Evolutionary conservation across 2,113 vertebrate species (phyloP).

Genomic region (Osmerus mordax): DNA sequence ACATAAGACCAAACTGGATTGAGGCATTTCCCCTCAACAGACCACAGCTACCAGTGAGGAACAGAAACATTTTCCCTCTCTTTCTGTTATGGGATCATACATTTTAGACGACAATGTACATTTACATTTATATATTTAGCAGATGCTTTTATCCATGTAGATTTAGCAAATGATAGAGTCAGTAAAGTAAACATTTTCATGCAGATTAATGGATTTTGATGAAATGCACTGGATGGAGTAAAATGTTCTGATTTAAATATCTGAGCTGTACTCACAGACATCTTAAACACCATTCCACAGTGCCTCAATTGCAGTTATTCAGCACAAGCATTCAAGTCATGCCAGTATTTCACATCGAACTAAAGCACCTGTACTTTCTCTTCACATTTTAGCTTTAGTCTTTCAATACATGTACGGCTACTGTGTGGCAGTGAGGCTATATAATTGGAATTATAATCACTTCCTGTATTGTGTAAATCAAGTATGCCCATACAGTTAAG

Average conservation of each 20-base stretch:
- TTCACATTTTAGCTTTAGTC: no score
- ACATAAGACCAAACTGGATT: conserved; percentile 50
- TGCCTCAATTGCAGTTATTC: no score
- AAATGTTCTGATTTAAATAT: no score
- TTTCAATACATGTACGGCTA: no score
- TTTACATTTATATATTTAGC: neutral
- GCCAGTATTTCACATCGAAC: no score
- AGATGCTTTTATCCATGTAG: neutral
- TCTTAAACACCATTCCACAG: no score
- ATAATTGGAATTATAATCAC: no score
- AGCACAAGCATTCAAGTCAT: no score
- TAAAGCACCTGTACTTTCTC: no score
- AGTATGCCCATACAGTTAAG: conserved; percentile 8
- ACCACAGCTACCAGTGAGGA: conserved; percentile 53
- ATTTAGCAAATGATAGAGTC: conserved; percentile 3
- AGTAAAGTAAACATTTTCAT: neutral
- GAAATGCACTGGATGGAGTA: neutral
- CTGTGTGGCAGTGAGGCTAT: no score
- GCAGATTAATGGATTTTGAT: neutral
- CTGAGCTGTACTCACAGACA: no score
- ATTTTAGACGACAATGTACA: neutral
- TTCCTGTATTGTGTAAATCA: no score
- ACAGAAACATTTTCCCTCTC: neutral
- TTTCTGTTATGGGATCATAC: neutral
- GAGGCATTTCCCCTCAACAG: conserved; percentile 46